Evolutionary conservation across 2,888 invertebrate genomes (phyloP), one percentile per base, ranked within the genome.

Genomic region (Drosophila conformis): DNA sequence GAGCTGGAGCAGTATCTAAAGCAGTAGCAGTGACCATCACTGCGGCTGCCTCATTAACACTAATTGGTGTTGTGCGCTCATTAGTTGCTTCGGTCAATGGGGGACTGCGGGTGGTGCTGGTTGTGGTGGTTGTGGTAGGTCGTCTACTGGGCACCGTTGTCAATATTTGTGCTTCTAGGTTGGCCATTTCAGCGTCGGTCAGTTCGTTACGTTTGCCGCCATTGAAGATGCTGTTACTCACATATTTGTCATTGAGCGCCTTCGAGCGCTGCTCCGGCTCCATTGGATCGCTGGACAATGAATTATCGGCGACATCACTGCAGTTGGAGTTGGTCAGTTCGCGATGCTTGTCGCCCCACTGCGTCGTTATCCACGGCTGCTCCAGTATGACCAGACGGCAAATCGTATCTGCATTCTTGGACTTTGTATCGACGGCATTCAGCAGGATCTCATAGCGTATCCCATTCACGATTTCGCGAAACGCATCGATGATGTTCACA

Each of bases 321-420:
- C 96, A 96, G 86, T 96, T 96, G 80, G 96, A 96, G 31, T 94
- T 93, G 56, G 95, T 91, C 66, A 96, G 94, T 18, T 95, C 94
- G 86, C 95, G 95, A 53, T 94, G 94, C 90, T 94, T 95, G 56
- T 94, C 94, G 38, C 95, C 95, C 91, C 94, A 94, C 18, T 94
- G 90, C 61, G 94, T 93, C 86, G 93, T 94, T 33, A 95, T 89
- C 96, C 96, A 96, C 1, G 95, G 95, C 84, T 95, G 95, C 89
- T 96, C 95, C 65, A 95, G 91, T 82, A 95, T 94, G 27, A 94
- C 94, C 73, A 96, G 91, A 78, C 94, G 94, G 90, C 96, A 96
- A 10, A 94, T 76, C 18, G 91, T 79, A 27, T 92, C 92, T 51
- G 82, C 83, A 60, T 91, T 82, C 46, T 91, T 90, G 18, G 90